Base-by-base conservation (phyloP, 2,797 vertebrate species). In the Oreochromis grahami region DNA sequence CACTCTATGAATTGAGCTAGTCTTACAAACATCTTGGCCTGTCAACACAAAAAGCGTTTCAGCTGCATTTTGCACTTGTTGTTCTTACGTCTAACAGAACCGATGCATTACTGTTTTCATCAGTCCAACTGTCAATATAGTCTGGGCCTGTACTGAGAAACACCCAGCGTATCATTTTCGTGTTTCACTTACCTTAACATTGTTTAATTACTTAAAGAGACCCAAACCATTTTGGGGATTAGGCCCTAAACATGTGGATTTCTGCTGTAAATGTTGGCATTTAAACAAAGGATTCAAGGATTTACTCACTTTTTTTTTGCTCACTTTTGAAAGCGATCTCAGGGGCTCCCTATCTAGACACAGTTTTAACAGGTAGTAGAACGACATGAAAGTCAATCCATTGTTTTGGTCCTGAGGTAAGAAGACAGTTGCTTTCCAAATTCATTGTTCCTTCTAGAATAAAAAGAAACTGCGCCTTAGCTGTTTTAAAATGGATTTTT, bases 341-440 rank as follows among this genome's bases (percentile, higher is more conserved):
- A 68, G 5, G 7, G 2, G 7, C 0, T 24, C 32, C 36, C 63
- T 15, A 41, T 68, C 36, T 2, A 68, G 36, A 68, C 19, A 36
- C 60, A 15, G n/a, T 3, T 38, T 38, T 41, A 65, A 41, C 12
- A 24, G 8, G 36, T 41, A 21, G 60, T 21, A 38, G 34, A n/a
- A 65, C 1, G 1, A 1, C 7, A 8, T 65, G 1, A 14, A 24
- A 41, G 5, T 41, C 0, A 0, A 24, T 15, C 36, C n/a, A 38
- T 1, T 68, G 7, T 68, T 0, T 38, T 65, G 0, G 0, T 14
- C 11, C 34, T 21, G 4, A 0, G n/a, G 36, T 65, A 65, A 65
- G 19, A 65, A 65, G 38, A 38, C 36, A 14, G 58, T 1, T 63
- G 32, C 34, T 5, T 63, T 63, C 0, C 32, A 63, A n/a, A 36